Evolutionary conservation across 2,113 vertebrate species (phyloP), one percentile per base, ranked within the genome.

Genomic region (Notothenia rossii): DNA sequence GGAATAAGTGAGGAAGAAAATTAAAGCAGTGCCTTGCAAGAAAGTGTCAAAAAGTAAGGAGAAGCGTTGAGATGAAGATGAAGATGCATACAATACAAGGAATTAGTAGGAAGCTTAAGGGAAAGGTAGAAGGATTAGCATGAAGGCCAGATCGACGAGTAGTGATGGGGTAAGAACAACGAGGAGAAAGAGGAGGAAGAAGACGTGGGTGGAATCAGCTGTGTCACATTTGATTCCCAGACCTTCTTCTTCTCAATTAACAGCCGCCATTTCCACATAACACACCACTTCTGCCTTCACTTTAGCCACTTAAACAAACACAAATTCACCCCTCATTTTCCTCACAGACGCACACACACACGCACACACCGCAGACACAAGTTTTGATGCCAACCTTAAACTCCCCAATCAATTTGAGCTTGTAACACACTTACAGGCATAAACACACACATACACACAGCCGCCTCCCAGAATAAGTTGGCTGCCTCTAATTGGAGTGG

Each of bases 401-500:
- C 51, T 79, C 81, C 73, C 72, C 70, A 80, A 90, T 89, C 88
- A 90, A 79, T 86, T 83, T 40, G 74, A 65, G 64, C 81, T 58
- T 72, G 75, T 79, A 84, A 54, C 86, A 83, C 81, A 79, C 79
- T 67, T 73, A 79, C 55, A 55, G 20, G 77, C 71, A 73, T 72
- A 81, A 73, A 77, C 63, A 77, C 75, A 86, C 73, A 75, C 61
- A 80, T 53, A 58, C 25, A 81, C 72, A 74, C 56, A 5, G 56
- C 68, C 85, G 78, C 88, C 91, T 87, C 81, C 86, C 77, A 81
- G 90, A 91, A 91, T 87, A 88, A 90, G 82, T 89, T 85, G 73
- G 86, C 79, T 58, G 80, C 74, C 79, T 93, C 84, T 92, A 93
- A 94, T 94, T 93, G 91, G 93, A 94, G 89, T 87, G 88, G 84